Evolutionary conservation across 2,888 invertebrate genomes (phyloP), one percentile per base, ranked within the genome.

Genomic region (Diogma glabrata): DNA sequence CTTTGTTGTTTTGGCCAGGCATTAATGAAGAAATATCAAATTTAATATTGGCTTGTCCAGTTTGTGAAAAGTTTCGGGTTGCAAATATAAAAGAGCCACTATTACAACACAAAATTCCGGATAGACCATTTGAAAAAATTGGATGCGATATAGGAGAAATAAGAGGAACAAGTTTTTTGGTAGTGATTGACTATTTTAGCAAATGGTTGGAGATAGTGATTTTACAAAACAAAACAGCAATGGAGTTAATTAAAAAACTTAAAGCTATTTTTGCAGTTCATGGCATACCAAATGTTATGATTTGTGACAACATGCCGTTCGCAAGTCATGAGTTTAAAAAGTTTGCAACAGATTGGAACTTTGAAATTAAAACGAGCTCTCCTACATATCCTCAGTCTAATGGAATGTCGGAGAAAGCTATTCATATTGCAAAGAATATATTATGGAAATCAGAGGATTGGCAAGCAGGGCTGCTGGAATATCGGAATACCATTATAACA

Each of bases 141-240:
- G 48, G 53, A 12, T 33, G 47, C 19, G 53, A 53, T 38, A 49
- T 53, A 16, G 23, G 40, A 14, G 53, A 54, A 30, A 23, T 46
- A 17, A 43, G 38, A n/a, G 36, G 22, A 28, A 38, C 51, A 50
- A 55, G n/a, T 9, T 57, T 47, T 47, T 20, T 57, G 28, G 40
- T 57, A 10, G 47, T 54, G 9, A 48, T 47, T 4, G 58, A 56
- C 36, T 54, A 53, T 23, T 56, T 43, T 33, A 53, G 53, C 4
- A 53, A 55, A 51, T 57, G 20, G 26, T 22, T 57, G 12, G 56
- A 57, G 26, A 43, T 55, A n/a, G 43, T 33, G 12, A 24, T 9
- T 1, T 33, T 55, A 2, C 9, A 26, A 12, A 47, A 46, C 16
- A 48, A 51, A 16, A 54, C 48, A 20, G 26, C 49, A 23, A 47